Evolutionary conservation across 2,113 vertebrate genomes (phyloP).

Genomic region (Candoia aspera): DNA sequence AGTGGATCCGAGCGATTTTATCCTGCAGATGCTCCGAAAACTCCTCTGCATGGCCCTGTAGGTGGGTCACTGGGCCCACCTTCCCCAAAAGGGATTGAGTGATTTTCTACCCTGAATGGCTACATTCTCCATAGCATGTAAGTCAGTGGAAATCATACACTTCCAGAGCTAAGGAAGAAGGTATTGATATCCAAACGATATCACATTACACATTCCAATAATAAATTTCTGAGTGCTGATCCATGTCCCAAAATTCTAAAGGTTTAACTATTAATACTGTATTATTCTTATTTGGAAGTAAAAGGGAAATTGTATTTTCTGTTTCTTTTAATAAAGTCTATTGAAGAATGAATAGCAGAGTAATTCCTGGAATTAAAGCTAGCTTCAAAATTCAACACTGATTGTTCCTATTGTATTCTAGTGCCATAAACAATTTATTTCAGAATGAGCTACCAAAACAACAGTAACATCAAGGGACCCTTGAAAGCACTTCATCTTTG

Average conservation of each 20-base stretch:
- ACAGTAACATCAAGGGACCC: not conserved
- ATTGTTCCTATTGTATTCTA: not conserved
- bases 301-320: not conserved
- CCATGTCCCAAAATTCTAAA: not conserved
- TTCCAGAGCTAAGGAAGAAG: not conserved
- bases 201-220: not conserved
- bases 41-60: too few relatives aligned
- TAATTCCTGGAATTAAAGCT: not conserved
- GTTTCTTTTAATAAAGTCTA: not conserved
- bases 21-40: too few relatives aligned
- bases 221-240: not conserved
- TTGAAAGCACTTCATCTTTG: not conserved
- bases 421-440: not conserved
- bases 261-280: not conserved
- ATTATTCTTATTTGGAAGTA: not conserved
- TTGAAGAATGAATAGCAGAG: not conserved
- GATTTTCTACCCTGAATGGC: not conserved
- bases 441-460: not conserved
- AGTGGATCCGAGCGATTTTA: too few relatives aligned
- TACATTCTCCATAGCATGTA: not conserved
- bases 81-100: too few relatives aligned
- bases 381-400: not conserved
- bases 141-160: slow-evolving; percentile 37
- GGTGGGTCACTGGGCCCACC: too few relatives aligned
- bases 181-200: not conserved